Conservation (phyloP, 1,140 invertebrate genomes). For the Aporrectodea caliginosa region DNA sequence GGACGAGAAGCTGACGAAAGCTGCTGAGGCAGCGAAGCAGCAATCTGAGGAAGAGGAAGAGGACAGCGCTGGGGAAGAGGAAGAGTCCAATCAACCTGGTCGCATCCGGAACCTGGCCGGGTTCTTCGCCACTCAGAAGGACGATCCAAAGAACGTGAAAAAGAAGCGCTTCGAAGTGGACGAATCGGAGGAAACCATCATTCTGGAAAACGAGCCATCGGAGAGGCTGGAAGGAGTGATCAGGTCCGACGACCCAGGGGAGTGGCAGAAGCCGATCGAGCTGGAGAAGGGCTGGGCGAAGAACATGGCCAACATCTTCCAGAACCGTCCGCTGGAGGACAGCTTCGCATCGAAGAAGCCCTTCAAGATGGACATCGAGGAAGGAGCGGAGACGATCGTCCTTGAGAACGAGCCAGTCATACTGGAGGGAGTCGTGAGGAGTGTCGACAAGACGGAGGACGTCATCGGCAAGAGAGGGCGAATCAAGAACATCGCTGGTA, state of each 20-base stretch:
- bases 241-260: constrained; percentile 3
- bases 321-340: background rate
- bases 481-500: constrained; percentile 17
- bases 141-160: background rate
- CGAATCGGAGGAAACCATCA: background rate
- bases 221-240: constrained; percentile 17
- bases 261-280: constrained; percentile 24
- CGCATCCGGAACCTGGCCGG: background rate
- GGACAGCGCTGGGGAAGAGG: background rate
- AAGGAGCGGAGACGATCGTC: constrained; percentile 13
- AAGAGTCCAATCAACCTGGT: constrained; percentile 5
- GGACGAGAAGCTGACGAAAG: background rate
- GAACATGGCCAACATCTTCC: constrained; percentile 13
- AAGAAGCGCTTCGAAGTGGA: background rate
- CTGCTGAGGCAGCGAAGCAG: background rate
- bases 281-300: constrained; percentile 13
- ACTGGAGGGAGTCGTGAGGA: constrained; percentile 19
- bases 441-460: constrained; percentile 24
- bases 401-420: constrained; percentile 18
- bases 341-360: constrained; percentile 7
- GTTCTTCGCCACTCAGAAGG: constrained; percentile 1
- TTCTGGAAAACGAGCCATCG: constrained; percentile 17
- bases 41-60: background rate
- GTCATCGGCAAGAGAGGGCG: constrained; percentile 20
- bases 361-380: constrained; percentile 16